These are phyloP conservation scores for Zoanthus gigantus DNA, from an alignment of 92 coral and sea anemone genomes.

Conservation along the genomic window DNA sequence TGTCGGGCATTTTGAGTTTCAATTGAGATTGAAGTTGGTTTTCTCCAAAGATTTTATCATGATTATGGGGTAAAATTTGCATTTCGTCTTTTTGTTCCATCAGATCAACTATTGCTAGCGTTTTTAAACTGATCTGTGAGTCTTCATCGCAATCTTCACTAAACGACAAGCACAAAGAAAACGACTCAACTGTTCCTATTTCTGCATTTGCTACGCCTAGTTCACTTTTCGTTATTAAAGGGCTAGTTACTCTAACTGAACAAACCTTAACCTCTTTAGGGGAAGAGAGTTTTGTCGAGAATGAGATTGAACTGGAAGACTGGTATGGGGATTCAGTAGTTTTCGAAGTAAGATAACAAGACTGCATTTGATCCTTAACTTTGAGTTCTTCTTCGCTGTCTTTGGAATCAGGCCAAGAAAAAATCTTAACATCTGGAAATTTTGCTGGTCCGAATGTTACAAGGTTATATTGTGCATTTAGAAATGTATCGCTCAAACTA, in stretches of 20 bases:
- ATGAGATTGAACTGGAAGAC: slow-evolving; percentile 24
- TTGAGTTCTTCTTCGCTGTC: slow-evolving; percentile 43
- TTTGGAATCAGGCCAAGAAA: neutral
- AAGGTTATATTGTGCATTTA: slow-evolving; percentile 71
- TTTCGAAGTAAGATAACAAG: slow-evolving; percentile 50
- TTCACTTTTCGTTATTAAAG: slow-evolving; percentile 3
- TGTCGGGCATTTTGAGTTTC: neutral
- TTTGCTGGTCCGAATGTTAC: slow-evolving; percentile 5
- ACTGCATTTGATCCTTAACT: slow-evolving; percentile 70
- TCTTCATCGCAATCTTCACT: slow-evolving; percentile 78
- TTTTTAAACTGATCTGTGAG: slow-evolving; percentile 67
- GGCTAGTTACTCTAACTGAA: neutral
- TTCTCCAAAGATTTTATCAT: slow-evolving; percentile 6
- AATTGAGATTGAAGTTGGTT: neutral
- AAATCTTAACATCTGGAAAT: neutral
- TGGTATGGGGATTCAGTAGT: slow-evolving; percentile 42
- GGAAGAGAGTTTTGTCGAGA: slow-evolving; percentile 18
- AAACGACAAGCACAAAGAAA: slow-evolving; percentile 77
- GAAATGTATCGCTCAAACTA: slow-evolving; percentile 84
- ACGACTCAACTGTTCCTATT: slow-evolving; percentile 56
- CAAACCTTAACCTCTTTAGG: neutral
- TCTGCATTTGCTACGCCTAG: neutral
- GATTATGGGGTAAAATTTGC: neutral
- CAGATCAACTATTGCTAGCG: slow-evolving; percentile 70
- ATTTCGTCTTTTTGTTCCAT: slow-evolving; percentile 60